Percentiles rank a stretch among this genome's conserved stretches.
These are phyloP conservation scores for Ctenochaetus hawaiiensis DNA, from an alignment of 2,797 vertebrate species.

Conservation along the genomic window DNA sequence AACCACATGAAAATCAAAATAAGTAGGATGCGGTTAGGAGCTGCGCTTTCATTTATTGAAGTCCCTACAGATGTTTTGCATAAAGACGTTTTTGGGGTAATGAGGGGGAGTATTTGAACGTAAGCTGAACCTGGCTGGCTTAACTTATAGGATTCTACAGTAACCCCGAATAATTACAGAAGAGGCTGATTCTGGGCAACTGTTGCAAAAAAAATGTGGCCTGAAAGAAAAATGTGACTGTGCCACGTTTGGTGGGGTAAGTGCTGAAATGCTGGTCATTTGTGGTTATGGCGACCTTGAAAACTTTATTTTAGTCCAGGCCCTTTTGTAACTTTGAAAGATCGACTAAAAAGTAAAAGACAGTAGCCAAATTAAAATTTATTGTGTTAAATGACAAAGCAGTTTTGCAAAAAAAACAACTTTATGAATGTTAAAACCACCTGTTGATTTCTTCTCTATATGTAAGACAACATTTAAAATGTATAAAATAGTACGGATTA, in stretches of 20 bases:
- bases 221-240: neutral
- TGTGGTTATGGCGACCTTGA: slow-evolving; percentile 40
- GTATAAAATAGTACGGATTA: neutral
- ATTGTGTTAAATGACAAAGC: neutral
- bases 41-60: slow-evolving; percentile 87
- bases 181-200: slow-evolving; percentile 41
- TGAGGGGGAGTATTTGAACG: slow-evolving; percentile 80
- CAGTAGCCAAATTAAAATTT: neutral
- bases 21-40: slow-evolving; percentile 87
- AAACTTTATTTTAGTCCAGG: slow-evolving; percentile 17
- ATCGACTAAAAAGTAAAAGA: slow-evolving; percentile 1
- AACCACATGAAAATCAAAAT: slow-evolving; percentile 87
- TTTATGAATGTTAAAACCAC: slow-evolving; percentile 20
- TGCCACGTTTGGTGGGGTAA: slow-evolving; percentile 7
- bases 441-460: slow-evolving; percentile 36
- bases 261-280: slow-evolving; percentile 42
- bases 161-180: slow-evolving; percentile 41
- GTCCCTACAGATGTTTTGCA: slow-evolving; percentile 89
- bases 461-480: neutral
- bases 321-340: neutral
- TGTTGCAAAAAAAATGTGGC: slow-evolving; percentile 19
- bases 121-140: slow-evolving; percentile 81
- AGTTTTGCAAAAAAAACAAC: neutral
- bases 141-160: slow-evolving; percentile 63
- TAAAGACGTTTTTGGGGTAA: slow-evolving; percentile 84